A percentile compares a stretch with the other conserved stretches of the same genome.
Conservation (phyloP, 2,888 invertebrate genomes). For the Nebria brevicollis region DNA sequence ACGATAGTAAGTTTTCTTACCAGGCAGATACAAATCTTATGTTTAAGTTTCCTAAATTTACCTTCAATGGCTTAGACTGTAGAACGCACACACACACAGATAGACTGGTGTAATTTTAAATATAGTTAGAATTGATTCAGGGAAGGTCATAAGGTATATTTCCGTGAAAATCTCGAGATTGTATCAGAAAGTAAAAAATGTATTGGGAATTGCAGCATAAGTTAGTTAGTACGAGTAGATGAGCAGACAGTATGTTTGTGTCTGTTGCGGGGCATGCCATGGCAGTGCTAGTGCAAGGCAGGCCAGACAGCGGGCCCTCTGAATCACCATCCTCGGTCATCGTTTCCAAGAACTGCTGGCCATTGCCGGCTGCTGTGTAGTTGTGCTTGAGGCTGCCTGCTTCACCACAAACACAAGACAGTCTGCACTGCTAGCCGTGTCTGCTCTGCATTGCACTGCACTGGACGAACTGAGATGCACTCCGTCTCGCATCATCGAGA, state of each 20-base stretch:
- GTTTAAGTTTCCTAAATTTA: too few species aligned
- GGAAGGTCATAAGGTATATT: too few species aligned
- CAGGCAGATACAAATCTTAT: too few species aligned
- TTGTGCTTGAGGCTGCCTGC: background rate
- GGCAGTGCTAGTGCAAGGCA: background rate
- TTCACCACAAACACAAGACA: background rate
- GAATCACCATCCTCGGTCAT: constrained; percentile 26
- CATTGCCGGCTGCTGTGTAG: background rate
- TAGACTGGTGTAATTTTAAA: too few species aligned
- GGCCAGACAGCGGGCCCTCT: constrained; percentile 30
- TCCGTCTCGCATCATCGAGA: constrained; percentile 16
- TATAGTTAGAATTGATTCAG: too few species aligned
- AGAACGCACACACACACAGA: too few species aligned
- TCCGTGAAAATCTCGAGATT: too few species aligned
- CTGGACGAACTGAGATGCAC: constrained; percentile 11
- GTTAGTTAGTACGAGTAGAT: background rate
- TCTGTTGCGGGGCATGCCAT: constrained; percentile 7
- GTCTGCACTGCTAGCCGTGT: background rate
- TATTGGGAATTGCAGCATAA: too few species aligned
- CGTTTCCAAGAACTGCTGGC: constrained; percentile 22
- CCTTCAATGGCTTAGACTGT: too few species aligned
- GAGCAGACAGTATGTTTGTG: background rate
- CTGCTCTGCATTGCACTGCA: background rate
- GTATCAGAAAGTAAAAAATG: too few species aligned
- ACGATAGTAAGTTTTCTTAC: too few species aligned